Conservation (phyloP, 2,113 vertebrate species). For the Gymnogyps californianus region DNA sequence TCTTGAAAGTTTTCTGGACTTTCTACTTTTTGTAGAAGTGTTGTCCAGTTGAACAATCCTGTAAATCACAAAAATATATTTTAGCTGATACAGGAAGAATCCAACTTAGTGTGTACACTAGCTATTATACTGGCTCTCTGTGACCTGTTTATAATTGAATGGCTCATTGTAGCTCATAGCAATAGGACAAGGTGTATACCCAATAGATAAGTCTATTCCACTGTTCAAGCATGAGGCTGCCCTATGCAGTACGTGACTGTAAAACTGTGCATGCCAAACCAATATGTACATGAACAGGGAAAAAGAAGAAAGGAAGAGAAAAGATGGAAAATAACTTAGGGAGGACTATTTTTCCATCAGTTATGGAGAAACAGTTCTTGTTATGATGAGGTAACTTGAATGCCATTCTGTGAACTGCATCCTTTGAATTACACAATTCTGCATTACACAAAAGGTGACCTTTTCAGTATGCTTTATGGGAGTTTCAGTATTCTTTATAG, state of each 20-base stretch:
- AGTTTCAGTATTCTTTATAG: conserved; percentile 14
- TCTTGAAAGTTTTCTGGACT: background rate
- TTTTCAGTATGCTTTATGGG: conserved; percentile 43
- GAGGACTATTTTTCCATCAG: background rate
- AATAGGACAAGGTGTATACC: background rate
- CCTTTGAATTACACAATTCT: conserved; percentile 27
- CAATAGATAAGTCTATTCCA: background rate
- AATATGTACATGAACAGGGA: fast-evolving
- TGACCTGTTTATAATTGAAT: background rate
- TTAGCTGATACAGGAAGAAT: background rate
- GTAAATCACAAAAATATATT: background rate
- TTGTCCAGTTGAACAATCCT: background rate
- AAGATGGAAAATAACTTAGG: background rate
- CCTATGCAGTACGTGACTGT: fast-evolving
- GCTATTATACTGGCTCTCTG: background rate
- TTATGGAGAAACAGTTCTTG: background rate
- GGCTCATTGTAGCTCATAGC: background rate
- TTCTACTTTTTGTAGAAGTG: background rate
- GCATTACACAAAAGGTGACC: conserved; percentile 36
- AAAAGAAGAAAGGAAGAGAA: background rate
- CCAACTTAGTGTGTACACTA: background rate
- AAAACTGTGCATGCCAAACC: background rate
- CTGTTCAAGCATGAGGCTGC: background rate
- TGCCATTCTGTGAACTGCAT: background rate
- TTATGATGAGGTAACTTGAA: background rate